Evolutionary conservation across 2,888 invertebrate genomes (phyloP).

Genomic region (Rhagonycha lutea): DNA sequence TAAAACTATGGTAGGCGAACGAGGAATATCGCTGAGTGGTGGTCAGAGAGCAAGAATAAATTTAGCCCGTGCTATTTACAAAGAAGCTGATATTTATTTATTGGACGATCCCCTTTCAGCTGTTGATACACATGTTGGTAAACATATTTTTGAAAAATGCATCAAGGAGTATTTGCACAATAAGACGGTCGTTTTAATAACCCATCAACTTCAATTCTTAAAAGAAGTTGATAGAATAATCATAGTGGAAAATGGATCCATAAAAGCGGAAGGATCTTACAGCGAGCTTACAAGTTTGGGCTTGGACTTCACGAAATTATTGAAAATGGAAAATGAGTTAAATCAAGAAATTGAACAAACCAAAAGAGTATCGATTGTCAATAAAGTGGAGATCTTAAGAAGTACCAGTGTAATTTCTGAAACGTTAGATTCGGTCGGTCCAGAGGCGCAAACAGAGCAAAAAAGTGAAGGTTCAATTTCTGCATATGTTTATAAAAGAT

Average conservation of each 20-base stretch:
- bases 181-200: slow-evolving; percentile 68
- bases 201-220: slow-evolving; percentile 72
- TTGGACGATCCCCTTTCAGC: slow-evolving; percentile 82
- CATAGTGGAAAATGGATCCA: slow-evolving; percentile 59
- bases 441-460: slow-evolving; percentile 38
- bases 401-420: slow-evolving; percentile 32
- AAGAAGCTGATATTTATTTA: slow-evolving; percentile 74
- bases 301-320: slow-evolving; percentile 63
- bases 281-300: slow-evolving; percentile 60
- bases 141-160: slow-evolving; percentile 75
- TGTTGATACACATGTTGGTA: slow-evolving; percentile 78
- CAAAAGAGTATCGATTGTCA: slow-evolving; percentile 22
- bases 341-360: slow-evolving; percentile 41
- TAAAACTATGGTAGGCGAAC: slow-evolving; percentile 65
- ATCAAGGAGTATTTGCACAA: slow-evolving; percentile 60
- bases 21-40: slow-evolving; percentile 72
- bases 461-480: slow-evolving; percentile 63
- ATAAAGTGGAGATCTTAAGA: not conserved
- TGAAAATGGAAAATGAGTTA: slow-evolving; percentile 37
- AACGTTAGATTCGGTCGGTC: slow-evolving; percentile 31
- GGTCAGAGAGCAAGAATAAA: not conserved
- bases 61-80: slow-evolving; percentile 67
- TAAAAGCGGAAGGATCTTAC: slow-evolving; percentile 65
- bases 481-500: slow-evolving; percentile 64
- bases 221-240: slow-evolving; percentile 60